phyloP scores from a whole-genome alignment of 2,888 invertebrate species.

The Chymomyza fuscimana region DNA sequence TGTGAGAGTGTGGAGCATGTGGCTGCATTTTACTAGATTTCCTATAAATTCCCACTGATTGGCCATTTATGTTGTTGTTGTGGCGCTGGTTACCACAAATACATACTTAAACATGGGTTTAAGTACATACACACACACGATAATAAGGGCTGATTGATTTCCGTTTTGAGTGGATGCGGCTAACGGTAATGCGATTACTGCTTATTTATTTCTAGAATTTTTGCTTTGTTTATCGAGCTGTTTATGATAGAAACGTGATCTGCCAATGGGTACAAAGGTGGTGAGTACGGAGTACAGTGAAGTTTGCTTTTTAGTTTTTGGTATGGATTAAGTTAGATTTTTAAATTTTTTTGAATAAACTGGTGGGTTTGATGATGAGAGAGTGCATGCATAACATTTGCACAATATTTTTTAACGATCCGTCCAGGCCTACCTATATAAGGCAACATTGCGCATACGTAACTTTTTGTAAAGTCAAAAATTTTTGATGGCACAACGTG shows the following conservation, averaged over 20 bases:
- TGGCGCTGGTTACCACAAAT: constrained; percentile 6
- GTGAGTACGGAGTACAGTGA: not conserved
- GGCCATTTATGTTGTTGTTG: constrained; percentile 24
- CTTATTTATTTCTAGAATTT: constrained; percentile 25
- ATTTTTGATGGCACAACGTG: too few species aligned
- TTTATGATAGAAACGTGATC: constrained; percentile 6
- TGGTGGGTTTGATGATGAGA: too few species aligned
- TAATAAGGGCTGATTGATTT: constrained; percentile 67
- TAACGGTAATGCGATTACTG: constrained; percentile 64
- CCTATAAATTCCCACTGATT: constrained; percentile 25
- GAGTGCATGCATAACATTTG: too few species aligned
- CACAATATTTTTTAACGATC: too few species aligned
- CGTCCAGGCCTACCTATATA: too few species aligned
- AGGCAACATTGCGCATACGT: too few species aligned
- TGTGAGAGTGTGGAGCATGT: too few species aligned
- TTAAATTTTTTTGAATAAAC: too few species aligned
- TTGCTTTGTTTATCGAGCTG: constrained; percentile 32
- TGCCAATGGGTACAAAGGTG: not conserved
- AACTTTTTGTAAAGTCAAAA: too few species aligned
- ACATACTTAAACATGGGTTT: not conserved
- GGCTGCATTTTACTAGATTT: not conserved
- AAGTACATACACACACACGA: constrained; percentile 8
- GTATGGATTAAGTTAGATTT: too few species aligned
- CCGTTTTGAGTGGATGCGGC: constrained; percentile 57
- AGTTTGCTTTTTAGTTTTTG: too few species aligned